Percentiles rank a stretch among this genome's conserved stretches.
These are phyloP conservation scores for Myiozetetes cayanensis DNA, from an alignment of 2,113 vertebrate species.

Conservation along the genomic window DNA sequence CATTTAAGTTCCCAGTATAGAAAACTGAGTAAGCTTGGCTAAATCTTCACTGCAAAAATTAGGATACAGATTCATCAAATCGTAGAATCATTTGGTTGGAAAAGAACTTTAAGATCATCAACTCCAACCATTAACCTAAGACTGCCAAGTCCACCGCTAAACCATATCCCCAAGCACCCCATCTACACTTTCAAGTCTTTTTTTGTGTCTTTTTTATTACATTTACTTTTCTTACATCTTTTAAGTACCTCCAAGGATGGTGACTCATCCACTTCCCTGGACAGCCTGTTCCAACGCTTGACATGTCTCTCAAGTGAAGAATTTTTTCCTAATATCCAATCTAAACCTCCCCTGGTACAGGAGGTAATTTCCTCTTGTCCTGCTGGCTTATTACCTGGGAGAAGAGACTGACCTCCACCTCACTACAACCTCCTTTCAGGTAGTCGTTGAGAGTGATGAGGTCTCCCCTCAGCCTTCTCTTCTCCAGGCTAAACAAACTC, in stretches of 20 bases:
- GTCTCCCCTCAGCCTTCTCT: neutral
- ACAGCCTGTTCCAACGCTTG: neutral
- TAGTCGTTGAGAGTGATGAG: neutral
- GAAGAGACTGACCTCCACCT: neutral
- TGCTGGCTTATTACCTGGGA: too few species aligned
- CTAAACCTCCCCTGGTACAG: neutral
- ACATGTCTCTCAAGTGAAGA: neutral
- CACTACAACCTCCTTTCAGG: neutral
- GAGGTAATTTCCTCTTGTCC: neutral
- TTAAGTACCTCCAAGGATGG: neutral
- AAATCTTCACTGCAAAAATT: neutral
- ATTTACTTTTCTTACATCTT: neutral
- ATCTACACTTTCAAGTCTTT: neutral
- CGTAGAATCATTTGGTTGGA: neutral
- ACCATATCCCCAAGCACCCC: neutral
- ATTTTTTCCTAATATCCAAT: neutral
- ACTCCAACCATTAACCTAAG: neutral
- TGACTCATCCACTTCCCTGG: neutral
- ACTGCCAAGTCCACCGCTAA: neutral
- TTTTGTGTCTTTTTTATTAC: neutral
- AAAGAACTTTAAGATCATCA: neutral
- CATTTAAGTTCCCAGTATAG: neutral
- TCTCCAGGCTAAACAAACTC: neutral
- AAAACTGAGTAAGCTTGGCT: neutral
- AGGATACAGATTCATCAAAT: neutral